Conservation (phyloP, 2,113 vertebrate genomes). For the Sardina pilchardus region DNA sequence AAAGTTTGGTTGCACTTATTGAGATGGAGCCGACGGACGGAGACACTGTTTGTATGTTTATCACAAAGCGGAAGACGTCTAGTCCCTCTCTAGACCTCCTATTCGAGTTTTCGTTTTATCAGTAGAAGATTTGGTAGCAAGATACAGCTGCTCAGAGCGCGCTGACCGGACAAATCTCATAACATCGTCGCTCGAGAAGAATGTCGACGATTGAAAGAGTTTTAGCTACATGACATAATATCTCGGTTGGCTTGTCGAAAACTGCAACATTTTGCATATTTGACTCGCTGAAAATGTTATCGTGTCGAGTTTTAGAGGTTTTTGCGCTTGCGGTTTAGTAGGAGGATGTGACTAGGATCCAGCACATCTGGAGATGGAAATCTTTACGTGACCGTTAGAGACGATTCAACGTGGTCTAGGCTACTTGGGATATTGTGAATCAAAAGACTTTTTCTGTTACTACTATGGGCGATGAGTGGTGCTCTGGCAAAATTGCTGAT, state of each 20-base stretch:
- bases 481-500: neutral
- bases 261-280: neutral
- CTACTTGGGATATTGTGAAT: neutral
- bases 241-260: neutral
- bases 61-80: slow-evolving; percentile 51
- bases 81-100: slow-evolving; percentile 35
- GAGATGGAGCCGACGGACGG: slow-evolving; percentile 26
- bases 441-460: neutral
- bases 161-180: neutral
- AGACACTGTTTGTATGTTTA: slow-evolving; percentile 37
- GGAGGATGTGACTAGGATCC: slow-evolving; percentile 55
- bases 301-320: neutral
- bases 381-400: neutral
- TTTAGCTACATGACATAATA: neutral
- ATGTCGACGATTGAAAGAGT: neutral
- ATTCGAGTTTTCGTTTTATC: slow-evolving; percentile 60
- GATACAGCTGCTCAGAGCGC: slow-evolving; percentile 48
- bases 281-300: neutral
- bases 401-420: neutral
- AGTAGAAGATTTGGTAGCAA: slow-evolving; percentile 60
- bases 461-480: neutral
- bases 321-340: neutral
- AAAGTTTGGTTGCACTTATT: slow-evolving; percentile 39
- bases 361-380: slow-evolving; percentile 50
- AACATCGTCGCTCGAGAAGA: neutral